Conservation (phyloP, 2,113 vertebrate genomes). For the Balaeniceps rex region DNA sequence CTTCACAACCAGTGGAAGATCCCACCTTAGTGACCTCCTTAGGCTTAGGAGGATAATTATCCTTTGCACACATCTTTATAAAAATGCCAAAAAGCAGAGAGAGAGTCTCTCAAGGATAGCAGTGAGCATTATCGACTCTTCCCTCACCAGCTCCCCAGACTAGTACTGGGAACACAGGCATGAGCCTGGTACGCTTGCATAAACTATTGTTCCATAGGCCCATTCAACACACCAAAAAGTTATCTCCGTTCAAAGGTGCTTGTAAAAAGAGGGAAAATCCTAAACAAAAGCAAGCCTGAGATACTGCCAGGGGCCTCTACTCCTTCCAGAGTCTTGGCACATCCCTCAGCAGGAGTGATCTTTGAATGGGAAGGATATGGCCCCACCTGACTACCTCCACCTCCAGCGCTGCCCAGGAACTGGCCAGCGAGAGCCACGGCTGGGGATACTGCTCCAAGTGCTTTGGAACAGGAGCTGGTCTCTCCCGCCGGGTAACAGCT, state of each 20-base stretch:
- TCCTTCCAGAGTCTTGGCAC: background rate
- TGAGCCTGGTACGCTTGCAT: background rate
- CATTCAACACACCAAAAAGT: background rate
- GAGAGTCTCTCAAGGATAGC: background rate
- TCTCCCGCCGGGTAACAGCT: background rate
- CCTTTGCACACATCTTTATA: background rate
- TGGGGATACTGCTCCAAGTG: rapidly evolving
- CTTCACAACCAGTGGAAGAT: background rate
- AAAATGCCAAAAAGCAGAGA: background rate
- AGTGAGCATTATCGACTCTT: background rate
- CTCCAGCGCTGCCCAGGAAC: rapidly evolving
- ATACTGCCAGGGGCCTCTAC: background rate
- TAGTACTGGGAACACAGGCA: background rate
- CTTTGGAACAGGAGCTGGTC: background rate
- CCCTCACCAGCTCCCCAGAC: background rate
- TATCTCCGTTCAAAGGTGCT: background rate
- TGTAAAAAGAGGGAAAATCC: background rate
- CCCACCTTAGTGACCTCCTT: background rate
- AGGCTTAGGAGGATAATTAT: background rate
- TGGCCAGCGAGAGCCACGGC: rapidly evolving
- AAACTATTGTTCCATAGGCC: background rate
- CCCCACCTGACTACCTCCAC: background rate
- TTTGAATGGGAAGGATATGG: background rate
- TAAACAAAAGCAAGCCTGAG: background rate
- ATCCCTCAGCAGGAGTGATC: background rate